These are phyloP conservation scores for Eupithecia abbreviata DNA, from an alignment of 2,888 invertebrate genomes.

Conservation along the genomic window DNA sequence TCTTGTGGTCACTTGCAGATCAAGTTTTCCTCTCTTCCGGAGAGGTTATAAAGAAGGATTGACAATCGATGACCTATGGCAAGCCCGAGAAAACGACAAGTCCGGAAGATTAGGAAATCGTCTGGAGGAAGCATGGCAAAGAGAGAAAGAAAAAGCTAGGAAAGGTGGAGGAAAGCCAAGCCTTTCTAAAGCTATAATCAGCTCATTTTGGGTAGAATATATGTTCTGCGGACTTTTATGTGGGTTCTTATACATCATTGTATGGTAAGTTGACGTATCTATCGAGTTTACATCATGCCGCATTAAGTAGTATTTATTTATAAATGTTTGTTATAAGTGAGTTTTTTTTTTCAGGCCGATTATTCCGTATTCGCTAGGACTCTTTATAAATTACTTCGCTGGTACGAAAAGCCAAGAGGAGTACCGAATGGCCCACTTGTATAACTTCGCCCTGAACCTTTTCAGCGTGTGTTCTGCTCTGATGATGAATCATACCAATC, in stretches of 20 bases:
- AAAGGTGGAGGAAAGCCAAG: conserved; percentile 82
- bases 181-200: conserved; percentile 83
- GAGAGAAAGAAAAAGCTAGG: conserved; percentile 80
- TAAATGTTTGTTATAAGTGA: neutral
- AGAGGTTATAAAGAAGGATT: conserved; percentile 86
- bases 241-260: conserved; percentile 82
- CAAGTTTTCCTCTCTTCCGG: conserved; percentile 86
- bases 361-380: conserved; percentile 85
- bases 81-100: conserved; percentile 84
- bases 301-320: neutral
- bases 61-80: conserved; percentile 86
- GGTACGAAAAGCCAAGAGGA: conserved; percentile 75
- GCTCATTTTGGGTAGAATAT: conserved; percentile 85
- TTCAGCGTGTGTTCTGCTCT: conserved; percentile 84
- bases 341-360: conserved; percentile 80
- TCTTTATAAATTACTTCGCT: conserved; percentile 86
- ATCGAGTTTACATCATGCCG: neutral
- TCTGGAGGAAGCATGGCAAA: conserved; percentile 87
- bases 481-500: conserved; percentile 85
- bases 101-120: conserved; percentile 87
- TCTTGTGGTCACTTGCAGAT: conserved; percentile 74
- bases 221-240: conserved; percentile 84
- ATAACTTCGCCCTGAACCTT: conserved; percentile 85
- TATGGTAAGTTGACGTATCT: conserved; percentile 77
- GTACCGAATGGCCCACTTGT: conserved; percentile 85